Evolutionary conservation across 1,140 invertebrate genomes (phyloP).

Genomic region (Chelonus insularis): DNA sequence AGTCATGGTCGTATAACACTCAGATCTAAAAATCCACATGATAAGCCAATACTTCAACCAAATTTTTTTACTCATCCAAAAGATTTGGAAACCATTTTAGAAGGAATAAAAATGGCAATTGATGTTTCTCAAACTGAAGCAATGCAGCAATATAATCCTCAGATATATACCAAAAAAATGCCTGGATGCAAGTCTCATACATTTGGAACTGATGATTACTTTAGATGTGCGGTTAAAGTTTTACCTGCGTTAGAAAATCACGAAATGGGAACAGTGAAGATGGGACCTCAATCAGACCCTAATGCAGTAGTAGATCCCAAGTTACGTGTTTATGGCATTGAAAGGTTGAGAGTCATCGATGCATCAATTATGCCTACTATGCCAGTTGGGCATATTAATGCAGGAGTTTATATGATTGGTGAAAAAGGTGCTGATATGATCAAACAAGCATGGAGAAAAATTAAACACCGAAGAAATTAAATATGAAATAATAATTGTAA

Average conservation of each 20-base stretch:
- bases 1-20: slow-evolving; percentile 63
- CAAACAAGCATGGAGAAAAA: slow-evolving; percentile 63
- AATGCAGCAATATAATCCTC: slow-evolving; percentile 37
- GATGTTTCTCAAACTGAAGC: slow-evolving; percentile 37
- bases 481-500: too few relatives aligned
- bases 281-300: slow-evolving; percentile 69
- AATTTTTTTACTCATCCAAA: slow-evolving; percentile 60
- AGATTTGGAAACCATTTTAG: slow-evolving; percentile 53
- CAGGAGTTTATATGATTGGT: slow-evolving; percentile 76
- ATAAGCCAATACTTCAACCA: slow-evolving; percentile 66
- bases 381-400: slow-evolving; percentile 75
- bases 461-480: too few relatives aligned
- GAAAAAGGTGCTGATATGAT: slow-evolving; percentile 78
- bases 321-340: slow-evolving; percentile 69
- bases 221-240: slow-evolving; percentile 67
- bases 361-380: slow-evolving; percentile 80
- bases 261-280: slow-evolving; percentile 76
- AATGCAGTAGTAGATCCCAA: slow-evolving; percentile 69
- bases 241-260: slow-evolving; percentile 70
- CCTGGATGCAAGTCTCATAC: slow-evolving; percentile 42
- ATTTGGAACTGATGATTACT: slow-evolving; percentile 65
- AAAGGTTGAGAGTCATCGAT: slow-evolving; percentile 76
- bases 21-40: slow-evolving; percentile 61
- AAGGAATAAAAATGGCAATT: slow-evolving; percentile 52
- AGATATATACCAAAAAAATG: slow-evolving; percentile 36